Conservation (phyloP, 2,888 invertebrate genomes). For the Pristionchus maxplancki region DNA sequence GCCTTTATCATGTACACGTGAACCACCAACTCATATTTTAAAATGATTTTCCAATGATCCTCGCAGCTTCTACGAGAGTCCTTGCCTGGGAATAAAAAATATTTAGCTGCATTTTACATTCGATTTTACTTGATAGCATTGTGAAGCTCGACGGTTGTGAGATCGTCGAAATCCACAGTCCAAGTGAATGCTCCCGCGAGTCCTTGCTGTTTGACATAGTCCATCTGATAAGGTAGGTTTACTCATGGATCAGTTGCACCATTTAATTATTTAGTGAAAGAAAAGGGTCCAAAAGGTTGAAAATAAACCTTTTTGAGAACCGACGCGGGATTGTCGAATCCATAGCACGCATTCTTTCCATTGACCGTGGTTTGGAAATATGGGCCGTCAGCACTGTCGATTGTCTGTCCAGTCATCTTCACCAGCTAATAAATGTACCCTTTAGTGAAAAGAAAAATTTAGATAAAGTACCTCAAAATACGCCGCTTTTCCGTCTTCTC, state of each 20-base stretch:
- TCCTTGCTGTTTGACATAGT: not conserved
- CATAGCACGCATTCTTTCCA: not conserved
- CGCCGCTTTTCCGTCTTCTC: conserved; percentile 94
- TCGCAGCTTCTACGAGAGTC: not conserved
- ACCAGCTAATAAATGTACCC: not conserved
- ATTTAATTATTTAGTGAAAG: not conserved
- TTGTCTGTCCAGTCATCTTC: not conserved
- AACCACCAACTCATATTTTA: no score
- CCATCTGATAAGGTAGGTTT: not conserved
- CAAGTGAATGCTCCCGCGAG: conserved; percentile 17
- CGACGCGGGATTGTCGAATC: not conserved
- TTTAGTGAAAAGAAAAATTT: not conserved
- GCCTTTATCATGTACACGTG: no score
- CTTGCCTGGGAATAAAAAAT: not conserved
- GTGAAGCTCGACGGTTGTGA: not conserved
- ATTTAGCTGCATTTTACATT: not conserved
- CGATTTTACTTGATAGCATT: not conserved
- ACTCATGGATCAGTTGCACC: not conserved
- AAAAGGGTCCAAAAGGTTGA: not conserved
- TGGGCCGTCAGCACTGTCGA: not conserved
- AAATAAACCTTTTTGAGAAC: conserved; percentile 3
- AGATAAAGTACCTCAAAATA: conserved; percentile 85
- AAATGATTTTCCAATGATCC: no score
- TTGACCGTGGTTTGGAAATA: not conserved
- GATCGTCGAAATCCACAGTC: conserved; percentile 8